phyloP scores from a whole-genome alignment of 2,113 vertebrate species.

The Nyctibius bracteatus region DNA sequence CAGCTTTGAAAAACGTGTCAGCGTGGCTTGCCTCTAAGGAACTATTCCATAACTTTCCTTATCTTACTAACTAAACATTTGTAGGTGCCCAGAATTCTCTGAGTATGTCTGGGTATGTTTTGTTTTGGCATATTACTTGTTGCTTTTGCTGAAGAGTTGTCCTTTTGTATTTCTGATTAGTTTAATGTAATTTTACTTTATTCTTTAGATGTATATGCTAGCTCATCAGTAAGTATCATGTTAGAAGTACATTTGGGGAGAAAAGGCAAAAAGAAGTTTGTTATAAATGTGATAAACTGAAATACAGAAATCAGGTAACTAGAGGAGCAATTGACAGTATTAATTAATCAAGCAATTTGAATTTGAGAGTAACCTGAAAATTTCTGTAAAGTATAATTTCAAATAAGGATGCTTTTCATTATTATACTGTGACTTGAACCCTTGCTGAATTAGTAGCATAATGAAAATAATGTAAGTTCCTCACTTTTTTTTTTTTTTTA shows the following conservation, averaged over 20 bases:
- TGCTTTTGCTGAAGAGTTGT: neutral
- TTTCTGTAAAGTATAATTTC: neutral
- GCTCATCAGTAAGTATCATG: neutral
- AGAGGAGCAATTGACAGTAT: neutral
- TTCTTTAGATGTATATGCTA: neutral
- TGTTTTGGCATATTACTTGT: neutral
- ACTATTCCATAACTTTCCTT: neutral
- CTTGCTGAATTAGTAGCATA: neutral
- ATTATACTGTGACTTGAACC: neutral
- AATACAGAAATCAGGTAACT: neutral
- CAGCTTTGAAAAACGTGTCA: neutral
- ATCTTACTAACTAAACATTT: neutral
- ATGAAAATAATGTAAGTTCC: neutral
- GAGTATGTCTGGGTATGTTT: neutral
- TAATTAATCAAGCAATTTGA: neutral
- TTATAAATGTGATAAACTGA: neutral
- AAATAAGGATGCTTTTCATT: neutral
- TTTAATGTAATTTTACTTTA: neutral
- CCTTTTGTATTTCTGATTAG: neutral
- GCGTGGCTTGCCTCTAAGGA: neutral
- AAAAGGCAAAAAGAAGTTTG: neutral
- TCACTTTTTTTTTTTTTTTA: fast-evolving
- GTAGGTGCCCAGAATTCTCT: neutral
- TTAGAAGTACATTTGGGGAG: neutral
- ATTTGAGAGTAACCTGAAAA: neutral